Evolutionary conservation across 2,113 vertebrate species (phyloP).

Genomic region (Perccottus glenii): DNA sequence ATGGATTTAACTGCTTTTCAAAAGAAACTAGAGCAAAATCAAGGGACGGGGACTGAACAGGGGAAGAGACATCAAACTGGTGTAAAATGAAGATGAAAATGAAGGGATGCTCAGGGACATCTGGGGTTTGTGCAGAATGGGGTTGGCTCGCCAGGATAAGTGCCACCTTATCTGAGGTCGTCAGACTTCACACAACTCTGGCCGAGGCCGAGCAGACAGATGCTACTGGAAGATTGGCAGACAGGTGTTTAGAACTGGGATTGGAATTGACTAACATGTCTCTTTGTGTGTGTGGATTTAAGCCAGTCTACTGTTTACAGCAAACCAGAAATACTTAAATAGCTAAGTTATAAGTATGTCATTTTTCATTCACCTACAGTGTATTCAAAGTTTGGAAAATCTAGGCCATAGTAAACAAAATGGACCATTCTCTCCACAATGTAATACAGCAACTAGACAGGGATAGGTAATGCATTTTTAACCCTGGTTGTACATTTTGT

Average conservation of each 20-base stretch:
- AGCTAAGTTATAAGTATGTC: too few species aligned
- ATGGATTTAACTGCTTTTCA: conserved; percentile 37
- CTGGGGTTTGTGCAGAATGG: conserved; percentile 60
- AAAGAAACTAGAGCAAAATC: conserved; percentile 14
- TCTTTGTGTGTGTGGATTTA: neutral
- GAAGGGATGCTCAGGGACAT: conserved; percentile 50
- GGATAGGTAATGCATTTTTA: too few species aligned
- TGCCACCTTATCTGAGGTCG: conserved; percentile 65
- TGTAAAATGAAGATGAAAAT: conserved; percentile 69
- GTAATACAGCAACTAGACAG: too few species aligned
- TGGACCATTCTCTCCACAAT: too few species aligned
- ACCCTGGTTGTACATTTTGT: too few species aligned
- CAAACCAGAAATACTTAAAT: too few species aligned
- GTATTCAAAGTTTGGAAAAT: too few species aligned
- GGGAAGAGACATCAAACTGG: conserved; percentile 28
- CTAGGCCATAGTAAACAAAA: too few species aligned
- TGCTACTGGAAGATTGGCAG: conserved; percentile 55
- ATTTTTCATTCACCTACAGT: too few species aligned
- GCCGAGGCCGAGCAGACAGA: conserved; percentile 25
- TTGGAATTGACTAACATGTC: conserved; percentile 32
- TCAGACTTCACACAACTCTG: conserved; percentile 59
- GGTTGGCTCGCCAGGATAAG: conserved; percentile 65
- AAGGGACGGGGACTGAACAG: conserved; percentile 2
- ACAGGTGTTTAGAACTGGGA: conserved; percentile 48
- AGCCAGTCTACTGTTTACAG: neutral